These are phyloP conservation scores for Hylyphantes graminicola DNA, from an alignment of 1,140 invertebrate species.

Conservation along the genomic window DNA sequence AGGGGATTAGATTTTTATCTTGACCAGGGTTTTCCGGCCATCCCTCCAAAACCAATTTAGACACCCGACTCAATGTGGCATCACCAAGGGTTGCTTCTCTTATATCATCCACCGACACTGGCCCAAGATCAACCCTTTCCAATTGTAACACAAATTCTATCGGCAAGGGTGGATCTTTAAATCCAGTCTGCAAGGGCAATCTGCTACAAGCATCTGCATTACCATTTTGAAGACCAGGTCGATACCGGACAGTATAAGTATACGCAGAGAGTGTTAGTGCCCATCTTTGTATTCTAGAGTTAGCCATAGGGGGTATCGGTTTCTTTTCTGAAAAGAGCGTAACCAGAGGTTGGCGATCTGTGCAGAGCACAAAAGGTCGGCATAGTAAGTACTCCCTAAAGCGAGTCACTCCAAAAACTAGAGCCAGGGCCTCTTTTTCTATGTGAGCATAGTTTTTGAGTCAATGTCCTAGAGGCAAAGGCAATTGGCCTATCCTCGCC, in stretches of 20 bases:
- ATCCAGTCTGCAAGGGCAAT: background rate
- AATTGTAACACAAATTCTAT: conserved; percentile 10
- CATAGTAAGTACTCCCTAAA: conserved; percentile 72
- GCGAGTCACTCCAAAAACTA: conserved; percentile 71
- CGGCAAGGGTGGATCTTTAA: conserved; percentile 3
- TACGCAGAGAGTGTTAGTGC: conserved; percentile 65
- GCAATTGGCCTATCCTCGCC: conserved; percentile 68
- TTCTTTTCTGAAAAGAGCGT: conserved; percentile 67
- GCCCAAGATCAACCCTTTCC: conserved; percentile 6
- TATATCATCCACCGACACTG: conserved; percentile 10
- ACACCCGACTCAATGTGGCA: background rate
- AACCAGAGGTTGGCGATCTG: conserved; percentile 71
- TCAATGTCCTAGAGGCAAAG: conserved; percentile 69
- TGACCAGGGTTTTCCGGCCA: background rate
- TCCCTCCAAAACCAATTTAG: conserved; percentile 2
- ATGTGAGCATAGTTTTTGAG: conserved; percentile 70
- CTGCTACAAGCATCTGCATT: conserved; percentile 62
- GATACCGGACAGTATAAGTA: conserved; percentile 66
- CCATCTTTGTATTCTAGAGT: conserved; percentile 67
- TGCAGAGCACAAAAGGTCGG: conserved; percentile 68
- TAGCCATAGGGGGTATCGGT: conserved; percentile 64
- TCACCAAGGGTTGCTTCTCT: background rate
- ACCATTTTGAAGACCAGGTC: conserved; percentile 61
- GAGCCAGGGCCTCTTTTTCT: conserved; percentile 72
- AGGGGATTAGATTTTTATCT: background rate